Evolutionary conservation across 2,113 vertebrate species (phyloP).

Genomic region (Trogon melanurus): DNA sequence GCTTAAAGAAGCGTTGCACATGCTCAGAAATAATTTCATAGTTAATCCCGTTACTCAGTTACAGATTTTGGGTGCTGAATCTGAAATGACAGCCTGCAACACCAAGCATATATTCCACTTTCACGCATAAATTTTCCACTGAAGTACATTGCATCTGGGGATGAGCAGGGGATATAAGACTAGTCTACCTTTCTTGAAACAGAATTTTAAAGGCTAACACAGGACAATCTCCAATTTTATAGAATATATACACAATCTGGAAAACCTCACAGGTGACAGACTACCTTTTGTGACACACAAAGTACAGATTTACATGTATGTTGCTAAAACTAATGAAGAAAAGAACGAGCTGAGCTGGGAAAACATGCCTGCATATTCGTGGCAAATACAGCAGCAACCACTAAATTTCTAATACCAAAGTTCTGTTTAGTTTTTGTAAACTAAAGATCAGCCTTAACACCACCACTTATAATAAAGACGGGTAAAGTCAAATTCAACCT

Average conservation of each 20-base stretch:
- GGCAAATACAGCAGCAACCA: background rate
- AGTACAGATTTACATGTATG: background rate
- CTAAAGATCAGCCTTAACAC: background rate
- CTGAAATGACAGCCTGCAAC: background rate
- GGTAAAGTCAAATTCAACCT: background rate
- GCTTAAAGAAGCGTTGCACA: background rate
- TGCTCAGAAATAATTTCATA: background rate
- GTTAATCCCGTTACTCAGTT: background rate
- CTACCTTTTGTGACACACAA: background rate
- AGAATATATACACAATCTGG: background rate
- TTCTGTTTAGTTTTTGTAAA: background rate
- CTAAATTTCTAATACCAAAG: background rate
- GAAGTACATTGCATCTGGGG: background rate
- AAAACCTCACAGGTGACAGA: background rate
- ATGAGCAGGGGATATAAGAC: background rate
- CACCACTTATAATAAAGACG: background rate
- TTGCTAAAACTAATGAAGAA: background rate
- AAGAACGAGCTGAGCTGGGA: background rate
- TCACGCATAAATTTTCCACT: background rate
- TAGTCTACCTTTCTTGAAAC: background rate
- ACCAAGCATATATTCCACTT: background rate
- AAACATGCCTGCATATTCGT: constrained; percentile 1
- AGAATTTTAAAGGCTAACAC: background rate
- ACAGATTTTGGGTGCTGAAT: background rate
- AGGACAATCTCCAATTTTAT: background rate